phyloP scores from a whole-genome alignment of 2,888 invertebrate species.

The Onthophagus sagittarius region DNA sequence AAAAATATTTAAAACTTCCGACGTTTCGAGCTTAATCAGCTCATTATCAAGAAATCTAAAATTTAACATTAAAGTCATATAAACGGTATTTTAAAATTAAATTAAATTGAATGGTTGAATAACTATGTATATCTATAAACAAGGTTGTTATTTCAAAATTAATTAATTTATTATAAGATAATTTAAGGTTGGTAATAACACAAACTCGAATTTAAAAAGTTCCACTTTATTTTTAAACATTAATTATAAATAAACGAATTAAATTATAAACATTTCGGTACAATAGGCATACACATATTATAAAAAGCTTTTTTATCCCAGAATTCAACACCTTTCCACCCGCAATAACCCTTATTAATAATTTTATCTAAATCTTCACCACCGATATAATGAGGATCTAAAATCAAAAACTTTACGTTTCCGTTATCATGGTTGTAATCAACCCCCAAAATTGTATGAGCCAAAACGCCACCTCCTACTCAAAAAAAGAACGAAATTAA shows the following conservation, averaged over 20 bases:
- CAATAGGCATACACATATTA: slow-evolving; percentile 91
- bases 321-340: slow-evolving; percentile 92
- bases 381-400: slow-evolving; percentile 98
- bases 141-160: too few relatives aligned
- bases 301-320: slow-evolving; percentile 96
- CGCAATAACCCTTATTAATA: slow-evolving; percentile 89
- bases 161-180: too few relatives aligned
- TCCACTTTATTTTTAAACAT: too few relatives aligned
- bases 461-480: slow-evolving; percentile 90
- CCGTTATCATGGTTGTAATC: slow-evolving; percentile 78
- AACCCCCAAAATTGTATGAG: slow-evolving; percentile 96
- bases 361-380: slow-evolving; percentile 73
- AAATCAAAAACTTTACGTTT: slow-evolving; percentile 84
- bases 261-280: slow-evolving; percentile 51
- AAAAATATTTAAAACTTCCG: too few relatives aligned
- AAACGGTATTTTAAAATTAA: too few relatives aligned
- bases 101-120: too few relatives aligned
- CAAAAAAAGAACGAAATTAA: slow-evolving; percentile 14
- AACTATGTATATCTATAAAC: too few relatives aligned
- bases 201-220: too few relatives aligned
- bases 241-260: neutral
- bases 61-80: too few relatives aligned
- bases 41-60: too few relatives aligned
- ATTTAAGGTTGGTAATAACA: too few relatives aligned
- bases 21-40: too few relatives aligned